phyloP scores from a whole-genome alignment of 2,113 vertebrate species.

The Prunella himalayana region DNA sequence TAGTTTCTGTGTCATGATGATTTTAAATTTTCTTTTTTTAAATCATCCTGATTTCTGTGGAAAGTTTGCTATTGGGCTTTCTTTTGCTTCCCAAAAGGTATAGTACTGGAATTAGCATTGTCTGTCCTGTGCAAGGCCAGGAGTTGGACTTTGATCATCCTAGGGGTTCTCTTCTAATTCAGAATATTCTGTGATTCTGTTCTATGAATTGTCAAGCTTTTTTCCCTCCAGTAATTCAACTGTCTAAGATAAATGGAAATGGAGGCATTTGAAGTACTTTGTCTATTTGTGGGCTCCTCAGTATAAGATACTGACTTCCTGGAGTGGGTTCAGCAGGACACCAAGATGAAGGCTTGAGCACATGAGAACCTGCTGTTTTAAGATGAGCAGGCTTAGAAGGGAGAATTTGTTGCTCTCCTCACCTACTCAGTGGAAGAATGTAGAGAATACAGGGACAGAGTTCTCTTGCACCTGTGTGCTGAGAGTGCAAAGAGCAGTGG shows the following conservation, averaged over 20 bases:
- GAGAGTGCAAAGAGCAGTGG: background rate
- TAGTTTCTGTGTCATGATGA: background rate
- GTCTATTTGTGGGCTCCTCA: background rate
- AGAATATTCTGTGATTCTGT: background rate
- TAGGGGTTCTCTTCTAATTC: background rate
- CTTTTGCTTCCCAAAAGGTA: background rate
- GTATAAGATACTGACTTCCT: background rate
- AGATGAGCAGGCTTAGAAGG: background rate
- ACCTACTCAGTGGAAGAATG: background rate
- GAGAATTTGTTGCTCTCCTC: background rate
- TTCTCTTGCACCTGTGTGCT: background rate
- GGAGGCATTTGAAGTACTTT: background rate
- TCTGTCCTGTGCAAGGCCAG: background rate
- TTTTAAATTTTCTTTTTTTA: background rate
- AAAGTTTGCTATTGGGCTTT: background rate
- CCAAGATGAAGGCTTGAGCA: background rate
- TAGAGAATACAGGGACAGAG: background rate
- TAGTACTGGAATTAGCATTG: background rate
- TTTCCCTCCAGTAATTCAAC: rapidly evolving
- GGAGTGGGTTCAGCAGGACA: background rate
- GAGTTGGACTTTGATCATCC: background rate
- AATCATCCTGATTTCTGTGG: background rate
- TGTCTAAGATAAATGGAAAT: background rate
- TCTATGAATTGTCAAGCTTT: background rate
- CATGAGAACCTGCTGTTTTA: background rate